These are phyloP conservation scores for Acheta domesticus DNA, from an alignment of 2,888 invertebrate species.

Conservation along the genomic window DNA sequence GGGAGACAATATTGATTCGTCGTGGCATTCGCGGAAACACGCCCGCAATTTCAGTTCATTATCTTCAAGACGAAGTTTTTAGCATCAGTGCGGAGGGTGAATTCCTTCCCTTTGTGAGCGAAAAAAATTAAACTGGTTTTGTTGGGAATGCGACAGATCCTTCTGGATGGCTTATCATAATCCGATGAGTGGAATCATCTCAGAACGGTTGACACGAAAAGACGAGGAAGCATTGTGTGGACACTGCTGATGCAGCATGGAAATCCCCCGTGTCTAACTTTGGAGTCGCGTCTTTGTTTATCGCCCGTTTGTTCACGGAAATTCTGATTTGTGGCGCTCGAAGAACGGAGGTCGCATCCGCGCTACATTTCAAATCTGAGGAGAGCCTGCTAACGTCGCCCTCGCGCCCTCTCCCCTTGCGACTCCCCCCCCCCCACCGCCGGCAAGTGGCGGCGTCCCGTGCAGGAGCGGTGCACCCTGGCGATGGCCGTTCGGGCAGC, in stretches of 20 bases:
- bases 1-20: background rate
- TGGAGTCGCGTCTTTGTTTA: background rate
- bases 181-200: too few species aligned
- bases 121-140: background rate
- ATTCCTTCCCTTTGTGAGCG: too few species aligned
- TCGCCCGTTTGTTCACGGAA: background rate
- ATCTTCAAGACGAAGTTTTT: constrained; percentile 7
- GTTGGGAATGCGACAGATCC: background rate
- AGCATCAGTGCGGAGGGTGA: background rate
- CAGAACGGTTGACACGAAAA: too few species aligned
- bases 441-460: too few species aligned
- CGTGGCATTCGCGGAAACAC: background rate
- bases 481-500: background rate
- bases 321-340: background rate
- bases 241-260: too few species aligned
- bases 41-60: background rate
- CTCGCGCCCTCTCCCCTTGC: background rate
- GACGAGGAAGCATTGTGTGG: too few species aligned
- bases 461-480: too few species aligned
- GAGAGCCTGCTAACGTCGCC: background rate
- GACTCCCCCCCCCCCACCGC: background rate
- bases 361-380: background rate
- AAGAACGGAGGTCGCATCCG: background rate
- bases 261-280: background rate
- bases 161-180: too few species aligned